A percentile compares a stretch with the other conserved stretches of the same genome.
phyloP scores from a whole-genome alignment of 1,140 invertebrate species.

The Thaumatotibia leucotreta region DNA sequence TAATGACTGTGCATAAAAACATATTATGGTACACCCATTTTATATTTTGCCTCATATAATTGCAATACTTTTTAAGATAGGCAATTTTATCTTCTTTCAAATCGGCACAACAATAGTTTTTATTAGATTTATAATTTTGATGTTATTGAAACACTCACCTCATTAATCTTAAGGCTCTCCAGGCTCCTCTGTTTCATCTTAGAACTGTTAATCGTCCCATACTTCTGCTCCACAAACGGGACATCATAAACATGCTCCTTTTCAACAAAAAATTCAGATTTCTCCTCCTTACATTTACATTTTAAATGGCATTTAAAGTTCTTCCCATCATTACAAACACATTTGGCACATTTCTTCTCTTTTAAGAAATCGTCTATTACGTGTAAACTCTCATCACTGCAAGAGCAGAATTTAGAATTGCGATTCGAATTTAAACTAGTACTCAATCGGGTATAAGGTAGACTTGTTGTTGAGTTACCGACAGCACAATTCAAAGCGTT shows the following conservation, averaged over 20 bases:
- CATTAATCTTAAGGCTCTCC: conserved; percentile 39
- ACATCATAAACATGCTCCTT: conserved; percentile 67
- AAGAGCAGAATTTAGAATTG: conserved; percentile 35
- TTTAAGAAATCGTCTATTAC: conserved; percentile 30
- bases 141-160: conserved; percentile 47
- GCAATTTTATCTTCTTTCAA: no score
- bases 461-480: conserved; percentile 53
- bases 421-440: conserved; percentile 26
- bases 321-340: conserved; percentile 44
- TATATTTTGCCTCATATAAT: no score
- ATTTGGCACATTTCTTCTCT: conserved; percentile 51
- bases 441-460: conserved; percentile 63
- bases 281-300: conserved; percentile 49
- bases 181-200: conserved; percentile 51
- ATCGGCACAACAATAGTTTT: no score
- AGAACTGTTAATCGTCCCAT: conserved; percentile 47
- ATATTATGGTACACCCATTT: no score
- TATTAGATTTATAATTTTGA: no score
- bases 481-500: conserved; percentile 76
- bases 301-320: conserved; percentile 66
- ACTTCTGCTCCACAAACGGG: conserved; percentile 39
- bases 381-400: conserved; percentile 39
- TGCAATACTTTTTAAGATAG: no score
- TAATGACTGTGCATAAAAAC: no score
- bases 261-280: conserved; percentile 50